Base-by-base conservation (phyloP, 2,888 invertebrate genomes). In the Drosophila sordidula region DNA sequence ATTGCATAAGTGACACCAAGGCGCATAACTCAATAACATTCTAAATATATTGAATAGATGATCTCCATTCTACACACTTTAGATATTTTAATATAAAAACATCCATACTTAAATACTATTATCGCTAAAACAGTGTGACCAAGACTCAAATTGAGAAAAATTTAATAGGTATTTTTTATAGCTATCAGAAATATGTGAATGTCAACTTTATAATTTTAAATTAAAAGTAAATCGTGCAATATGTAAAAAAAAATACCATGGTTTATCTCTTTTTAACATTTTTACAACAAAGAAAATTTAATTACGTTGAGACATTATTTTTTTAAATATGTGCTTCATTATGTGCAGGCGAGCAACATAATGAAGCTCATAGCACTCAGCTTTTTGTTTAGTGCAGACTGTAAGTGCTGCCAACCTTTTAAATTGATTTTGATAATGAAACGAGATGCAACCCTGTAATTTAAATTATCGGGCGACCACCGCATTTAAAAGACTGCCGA, bases 401-500 rank as follows among this genome's bases (percentile, higher is more conserved):
- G 1, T 6, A 0, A n/a, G 56, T 4, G 14, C 52, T 74, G 59
- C 63, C 69, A 49, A 68, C 45, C n/a, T 11, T 4, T n/a, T 0
- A n/a, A 0, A 14, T 1, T 14, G 1, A 14, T 32, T 32, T 59
- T 34, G 78, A 75, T 52, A 74, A 14, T 12, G 3, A 2, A 12
- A 1, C 3, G 1, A 2, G 6, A 2, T 50, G 52, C 78, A 78
- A 44, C 0, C 18, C 42, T 69, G 56, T 25, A 0, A 41, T 22
- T 26, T 52, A 2, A n/a, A n/a, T 2, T 55, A 26, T 67, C 58
- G 38, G 3, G 8, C 3, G 5, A 12, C 78, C 58, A 52, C 58
- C 56, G 67, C 78, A 9, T 32, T 29, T 1, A 41, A 18, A 34
- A 41, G 39, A 16, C 54, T 26, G 51, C 64, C 58, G 63, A 74